phyloP scores from a whole-genome alignment of 2,113 vertebrate species.

The Hippocampus abdominalis region DNA sequence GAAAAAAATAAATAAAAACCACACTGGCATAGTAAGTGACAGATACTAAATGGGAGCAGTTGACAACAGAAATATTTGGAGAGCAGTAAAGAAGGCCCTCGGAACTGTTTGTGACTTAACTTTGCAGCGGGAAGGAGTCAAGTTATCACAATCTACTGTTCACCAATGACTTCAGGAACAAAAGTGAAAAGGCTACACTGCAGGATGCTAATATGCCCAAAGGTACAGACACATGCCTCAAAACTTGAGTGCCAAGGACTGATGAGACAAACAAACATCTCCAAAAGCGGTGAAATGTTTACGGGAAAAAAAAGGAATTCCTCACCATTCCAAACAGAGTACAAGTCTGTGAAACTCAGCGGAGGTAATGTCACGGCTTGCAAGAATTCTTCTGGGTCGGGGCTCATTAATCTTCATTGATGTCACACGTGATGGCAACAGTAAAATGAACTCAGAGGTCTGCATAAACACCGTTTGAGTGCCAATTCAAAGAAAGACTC shows the following conservation, averaged over 20 bases:
- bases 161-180: neutral
- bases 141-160: neutral
- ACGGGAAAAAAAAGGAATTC: neutral
- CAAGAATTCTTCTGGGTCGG: neutral
- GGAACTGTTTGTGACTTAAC: neutral
- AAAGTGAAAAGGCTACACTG: neutral
- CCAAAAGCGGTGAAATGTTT: neutral
- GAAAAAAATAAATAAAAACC: neutral
- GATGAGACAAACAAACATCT: neutral
- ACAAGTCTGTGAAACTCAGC: neutral
- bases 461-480: neutral
- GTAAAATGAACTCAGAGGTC: neutral
- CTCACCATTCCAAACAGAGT: neutral
- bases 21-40: neutral
- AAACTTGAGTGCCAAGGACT: neutral
- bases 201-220: neutral
- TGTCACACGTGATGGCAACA: neutral
- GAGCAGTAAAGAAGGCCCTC: neutral
- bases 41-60: slow-evolving; percentile 2
- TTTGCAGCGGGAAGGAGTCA: neutral
- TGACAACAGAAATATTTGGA: slow-evolving; percentile 14
- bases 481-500: neutral
- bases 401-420: neutral
- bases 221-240: neutral
- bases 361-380: neutral